Evolutionary conservation across 2,113 vertebrate genomes (phyloP), one percentile per base, ranked within the genome.

Genomic region (Pteruthius melanotis): DNA sequence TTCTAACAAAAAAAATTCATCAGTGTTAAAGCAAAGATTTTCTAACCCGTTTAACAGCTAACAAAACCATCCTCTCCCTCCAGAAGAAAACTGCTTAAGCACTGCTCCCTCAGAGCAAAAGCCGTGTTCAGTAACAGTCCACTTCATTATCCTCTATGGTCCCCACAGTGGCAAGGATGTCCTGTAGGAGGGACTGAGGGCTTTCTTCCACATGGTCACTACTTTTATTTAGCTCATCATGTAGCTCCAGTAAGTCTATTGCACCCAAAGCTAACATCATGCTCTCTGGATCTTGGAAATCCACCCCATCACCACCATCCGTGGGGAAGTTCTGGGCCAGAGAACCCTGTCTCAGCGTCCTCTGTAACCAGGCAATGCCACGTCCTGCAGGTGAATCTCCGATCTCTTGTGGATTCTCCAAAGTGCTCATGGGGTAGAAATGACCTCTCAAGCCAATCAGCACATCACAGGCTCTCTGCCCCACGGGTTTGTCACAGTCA

Each of bases 401-500:
- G 42, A 66, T 3, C 28, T 52, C 39, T 9, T 26, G 61, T 4
- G 84, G 74, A 40, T 93, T 94, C 74, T 59, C 54, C 13, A 7
- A 20, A 71, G 27, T 7, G 17, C 28, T 18, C 19, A 23, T 8
- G 15, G 72, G 63, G 59, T 78, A 83, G 22, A 91, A 85, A 40
- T 37, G 19, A 35, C 93, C 52, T 95, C 96, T 98, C 65, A 99
- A 95, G 52, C 53, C 82, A 6, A 98, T 90, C 30, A 99, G 97
- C 20, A 99, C 96, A 9, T 97, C 88, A 37, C 99, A 99, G 78
- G 99, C 98, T 92, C 97, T 99, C 91, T 98, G 98, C 17, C 97
- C 98, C 44, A 99, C 98, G 0, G 99, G 98, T 31, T 99, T 97
- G 90, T 99, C 99, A 37, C 98, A 99, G 93, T 99, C 99, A 31